Evolutionary conservation across 2,797 vertebrate species (phyloP), one percentile per base, ranked within the genome.

Genomic region (Schizopygopsis pylzovi): DNA sequence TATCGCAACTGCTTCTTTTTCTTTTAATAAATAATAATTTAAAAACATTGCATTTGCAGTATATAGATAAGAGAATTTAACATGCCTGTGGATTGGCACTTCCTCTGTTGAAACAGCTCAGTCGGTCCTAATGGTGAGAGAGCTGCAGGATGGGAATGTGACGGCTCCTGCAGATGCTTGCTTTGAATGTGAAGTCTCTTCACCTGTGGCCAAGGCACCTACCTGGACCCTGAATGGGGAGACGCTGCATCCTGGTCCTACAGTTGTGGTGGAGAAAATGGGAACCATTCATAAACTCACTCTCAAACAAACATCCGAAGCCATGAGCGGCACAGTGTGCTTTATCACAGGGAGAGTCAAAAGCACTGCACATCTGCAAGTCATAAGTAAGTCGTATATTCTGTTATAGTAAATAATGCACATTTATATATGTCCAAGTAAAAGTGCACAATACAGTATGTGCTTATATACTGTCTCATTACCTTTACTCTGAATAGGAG

Each of bases 121-220:
- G 92, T 89, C 93, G 0, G 20, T 93, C 79, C 4, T 88, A 70
- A 90, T 96, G 89, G 90, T 95, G 87, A 89, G 90, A 39, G 93
- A 93, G 39, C 94, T 97, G 87, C 89, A 79, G 8, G 94, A 96
- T 0, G 91, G 94, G 86, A 93, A 93, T 76, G 95, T 96, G 59
- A 59, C 18, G 1, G 94, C 95, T 37, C 93, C 95, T 0, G 87
- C 84, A 0, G 93, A 94, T 2, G 96, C 95, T 37, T 91, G 91
- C 85, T 96, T 97, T 37, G 94, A 96, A 75, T 96, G 95, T 13
- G 96, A 96, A 90, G 90, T 96, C 49, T 96, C 96, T 0, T 89
- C 85, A 11, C 92, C 94, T 0, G 88, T 92, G 28, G 70, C 87
- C 73, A 90, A 90, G 78, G 84, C 92, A 2, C 94, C 95, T 0